These are phyloP conservation scores for Anabas testudineus DNA, from an alignment of 2,797 vertebrate genomes.

Conservation along the genomic window DNA sequence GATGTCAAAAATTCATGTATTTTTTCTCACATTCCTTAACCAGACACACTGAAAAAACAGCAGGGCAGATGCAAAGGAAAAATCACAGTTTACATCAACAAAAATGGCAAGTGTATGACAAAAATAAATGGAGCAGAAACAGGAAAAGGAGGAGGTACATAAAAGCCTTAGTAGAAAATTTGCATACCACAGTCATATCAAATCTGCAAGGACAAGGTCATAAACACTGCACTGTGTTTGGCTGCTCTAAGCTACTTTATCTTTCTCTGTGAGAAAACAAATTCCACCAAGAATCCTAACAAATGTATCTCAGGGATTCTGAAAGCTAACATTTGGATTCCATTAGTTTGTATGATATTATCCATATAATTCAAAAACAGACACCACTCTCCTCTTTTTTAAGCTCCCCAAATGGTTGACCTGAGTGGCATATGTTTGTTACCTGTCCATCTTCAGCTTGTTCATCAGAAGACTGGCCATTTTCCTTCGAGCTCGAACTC, in stretches of 20 bases:
- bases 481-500: constrained; percentile 64
- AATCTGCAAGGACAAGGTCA: background rate
- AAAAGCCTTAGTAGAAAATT: no score
- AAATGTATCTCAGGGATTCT: background rate
- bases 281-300: background rate
- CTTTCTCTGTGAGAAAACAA: background rate
- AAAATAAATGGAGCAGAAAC: no score
- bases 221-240: background rate
- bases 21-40: no score
- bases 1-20: no score
- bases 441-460: constrained; percentile 72
- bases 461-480: constrained; percentile 67
- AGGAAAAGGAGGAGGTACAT: no score
- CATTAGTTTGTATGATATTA: no score
- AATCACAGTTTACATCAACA: no score
- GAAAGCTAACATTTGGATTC: no score
- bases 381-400: background rate
- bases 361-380: background rate
- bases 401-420: background rate
- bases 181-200: background rate
- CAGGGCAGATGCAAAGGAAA: no score
- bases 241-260: background rate
- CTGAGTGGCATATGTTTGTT: constrained; percentile 10
- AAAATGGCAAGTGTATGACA: no score
- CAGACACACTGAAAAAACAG: no score